Percentiles rank a stretch among this genome's conserved stretches.
Conservation (phyloP, 2,113 vertebrate genomes). For the Hippocampus abdominalis region DNA sequence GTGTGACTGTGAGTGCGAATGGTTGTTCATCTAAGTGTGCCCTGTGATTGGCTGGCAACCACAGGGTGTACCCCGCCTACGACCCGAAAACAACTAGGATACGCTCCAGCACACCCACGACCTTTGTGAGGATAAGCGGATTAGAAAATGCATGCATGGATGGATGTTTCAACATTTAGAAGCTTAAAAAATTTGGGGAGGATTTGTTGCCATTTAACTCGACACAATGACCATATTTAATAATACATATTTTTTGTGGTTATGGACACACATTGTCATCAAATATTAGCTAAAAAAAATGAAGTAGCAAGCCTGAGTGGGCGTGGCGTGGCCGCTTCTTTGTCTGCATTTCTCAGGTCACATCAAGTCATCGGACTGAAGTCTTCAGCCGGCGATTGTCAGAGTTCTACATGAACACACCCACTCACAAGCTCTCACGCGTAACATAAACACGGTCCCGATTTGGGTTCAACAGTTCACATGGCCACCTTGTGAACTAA, state of each 20-base stretch:
- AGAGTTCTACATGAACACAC: conserved; percentile 20
- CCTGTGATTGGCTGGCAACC: too few species aligned
- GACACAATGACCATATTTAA: neutral
- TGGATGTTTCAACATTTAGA: too few species aligned
- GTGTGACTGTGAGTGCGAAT: too few species aligned
- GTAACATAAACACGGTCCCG: conserved; percentile 11
- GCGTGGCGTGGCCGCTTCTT: neutral
- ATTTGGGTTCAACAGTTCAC: conserved; percentile 63
- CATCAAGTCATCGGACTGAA: conserved; percentile 52
- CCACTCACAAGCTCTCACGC: neutral
- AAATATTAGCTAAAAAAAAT: neutral
- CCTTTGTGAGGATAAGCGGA: too few species aligned
- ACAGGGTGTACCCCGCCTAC: too few species aligned
- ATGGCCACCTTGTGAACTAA: conserved; percentile 59
- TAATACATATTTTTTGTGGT: neutral
- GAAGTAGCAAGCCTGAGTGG: neutral
- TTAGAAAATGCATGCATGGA: too few species aligned
- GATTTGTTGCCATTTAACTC: neutral
- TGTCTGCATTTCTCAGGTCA: conserved; percentile 57
- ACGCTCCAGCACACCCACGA: too few species aligned
- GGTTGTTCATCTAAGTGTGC: too few species aligned
- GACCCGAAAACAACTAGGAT: too few species aligned
- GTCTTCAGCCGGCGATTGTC: conserved; percentile 51
- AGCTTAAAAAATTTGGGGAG: neutral
- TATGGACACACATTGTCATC: neutral